Evolutionary conservation across 2,113 vertebrate genomes (phyloP).

Genomic region (Neogobius melanostomus): DNA sequence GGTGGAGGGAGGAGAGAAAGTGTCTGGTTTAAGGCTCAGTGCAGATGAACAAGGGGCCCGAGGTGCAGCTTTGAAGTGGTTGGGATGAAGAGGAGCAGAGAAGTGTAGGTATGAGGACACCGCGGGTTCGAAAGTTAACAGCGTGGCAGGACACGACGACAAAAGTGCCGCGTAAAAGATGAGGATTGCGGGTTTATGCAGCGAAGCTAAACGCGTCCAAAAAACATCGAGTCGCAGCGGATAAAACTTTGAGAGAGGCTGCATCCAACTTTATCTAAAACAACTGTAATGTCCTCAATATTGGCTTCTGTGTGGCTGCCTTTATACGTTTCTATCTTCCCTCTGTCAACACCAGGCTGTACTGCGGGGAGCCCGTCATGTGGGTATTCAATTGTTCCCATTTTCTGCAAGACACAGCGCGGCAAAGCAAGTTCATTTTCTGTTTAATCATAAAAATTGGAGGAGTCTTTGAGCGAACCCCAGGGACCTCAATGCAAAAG

Average conservation of each 20-base stretch:
- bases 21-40: conserved; percentile 16
- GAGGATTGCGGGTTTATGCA: background rate
- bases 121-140: background rate
- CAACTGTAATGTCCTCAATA: conserved; percentile 31
- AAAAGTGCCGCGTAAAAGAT: conserved; percentile 8
- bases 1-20: background rate
- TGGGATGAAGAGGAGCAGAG: conserved; percentile 19
- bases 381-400: conserved; percentile 53
- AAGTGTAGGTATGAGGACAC: background rate
- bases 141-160: background rate
- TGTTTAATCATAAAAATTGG: conserved; percentile 50
- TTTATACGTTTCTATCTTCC: conserved; percentile 38
- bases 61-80: conserved; percentile 22
- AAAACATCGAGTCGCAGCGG: background rate
- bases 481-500: conserved; percentile 14
- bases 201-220: background rate
- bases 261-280: conserved; percentile 21
- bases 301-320: conserved; percentile 26
- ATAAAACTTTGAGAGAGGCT: conserved; percentile 5
- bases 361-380: conserved; percentile 43
- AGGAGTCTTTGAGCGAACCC: conserved; percentile 40
- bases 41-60: conserved; percentile 23
- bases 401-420: conserved; percentile 43
- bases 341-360: conserved; percentile 39
- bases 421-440: conserved; percentile 29